These are phyloP conservation scores for Tenebrosternarchus preto DNA, from an alignment of 2,113 vertebrate genomes.

Conservation along the genomic window DNA sequence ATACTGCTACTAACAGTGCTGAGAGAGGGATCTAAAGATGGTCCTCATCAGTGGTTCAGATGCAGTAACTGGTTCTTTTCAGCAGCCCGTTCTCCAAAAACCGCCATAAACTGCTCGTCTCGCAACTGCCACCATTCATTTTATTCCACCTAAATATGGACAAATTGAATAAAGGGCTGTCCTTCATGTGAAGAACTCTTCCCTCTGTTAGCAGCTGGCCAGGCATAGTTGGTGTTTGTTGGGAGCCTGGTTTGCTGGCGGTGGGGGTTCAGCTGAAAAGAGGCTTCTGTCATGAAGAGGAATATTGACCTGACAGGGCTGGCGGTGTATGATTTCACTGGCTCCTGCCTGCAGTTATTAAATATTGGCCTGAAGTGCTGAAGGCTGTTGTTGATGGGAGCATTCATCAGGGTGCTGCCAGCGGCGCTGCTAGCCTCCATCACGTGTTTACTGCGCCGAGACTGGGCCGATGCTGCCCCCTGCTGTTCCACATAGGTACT, in stretches of 20 bases:
- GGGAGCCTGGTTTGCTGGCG: conserved; percentile 38
- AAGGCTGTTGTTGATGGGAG: conserved; percentile 65
- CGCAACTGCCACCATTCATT: not conserved
- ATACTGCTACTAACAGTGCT: too few species aligned
- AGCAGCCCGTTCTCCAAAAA: not conserved
- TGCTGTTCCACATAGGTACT: conserved; percentile 44
- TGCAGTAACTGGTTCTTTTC: too few species aligned
- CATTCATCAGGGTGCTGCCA: conserved; percentile 53
- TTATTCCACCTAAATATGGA: conserved; percentile 38
- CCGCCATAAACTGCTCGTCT: not conserved
- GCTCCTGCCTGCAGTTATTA: conserved; percentile 63
- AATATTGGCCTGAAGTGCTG: conserved; percentile 63
- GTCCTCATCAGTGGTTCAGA: too few species aligned
- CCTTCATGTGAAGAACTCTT: conserved; percentile 42
- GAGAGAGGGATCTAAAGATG: too few species aligned
- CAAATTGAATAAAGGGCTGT: conserved; percentile 55
- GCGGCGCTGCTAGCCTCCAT: conserved; percentile 43
- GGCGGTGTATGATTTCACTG: conserved; percentile 58
- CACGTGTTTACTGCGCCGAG: not conserved
- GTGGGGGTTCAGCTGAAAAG: conserved; percentile 55
- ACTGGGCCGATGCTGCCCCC: conserved; percentile 59
- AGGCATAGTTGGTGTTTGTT: too few species aligned
- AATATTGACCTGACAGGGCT: conserved; percentile 69
- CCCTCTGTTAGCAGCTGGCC: not conserved
- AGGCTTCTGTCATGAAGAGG: conserved; percentile 70